Conservation (phyloP, 2,888 invertebrate species). For the Chrysomela aeneicollis region DNA sequence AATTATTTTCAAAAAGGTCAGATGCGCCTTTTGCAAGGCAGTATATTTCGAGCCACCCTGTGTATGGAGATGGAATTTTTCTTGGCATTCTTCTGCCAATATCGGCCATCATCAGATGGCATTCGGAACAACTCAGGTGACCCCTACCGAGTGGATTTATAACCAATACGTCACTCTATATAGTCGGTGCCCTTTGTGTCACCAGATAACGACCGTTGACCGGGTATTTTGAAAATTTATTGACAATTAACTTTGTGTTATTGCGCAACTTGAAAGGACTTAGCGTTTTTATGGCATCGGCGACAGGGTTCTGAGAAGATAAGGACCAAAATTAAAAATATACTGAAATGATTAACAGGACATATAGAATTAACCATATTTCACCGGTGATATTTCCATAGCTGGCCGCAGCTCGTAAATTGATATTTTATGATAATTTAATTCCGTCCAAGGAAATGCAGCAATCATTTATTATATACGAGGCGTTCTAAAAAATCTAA, state of each 20-base stretch:
- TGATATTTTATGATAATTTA: neutral
- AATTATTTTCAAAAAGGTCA: no score
- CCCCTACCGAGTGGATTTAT: constrained; percentile 5
- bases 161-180: constrained; percentile 52
- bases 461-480: no score
- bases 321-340: constrained; percentile 19
- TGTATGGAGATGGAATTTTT: neutral
- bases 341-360: neutral
- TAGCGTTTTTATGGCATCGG: constrained; percentile 28
- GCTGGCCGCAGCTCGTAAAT: neutral
- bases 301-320: constrained; percentile 23
- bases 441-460: neutral
- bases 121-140: neutral
- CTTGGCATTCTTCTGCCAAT: neutral
- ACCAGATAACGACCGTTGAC: constrained; percentile 53
- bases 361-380: neutral
- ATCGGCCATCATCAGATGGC: neutral
- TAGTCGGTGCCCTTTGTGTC: constrained; percentile 54
- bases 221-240: constrained; percentile 57
- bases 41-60: neutral
- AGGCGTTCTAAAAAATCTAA: no score
- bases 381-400: constrained; percentile 2
- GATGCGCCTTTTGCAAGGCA: no score
- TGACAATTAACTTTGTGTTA: constrained; percentile 53
- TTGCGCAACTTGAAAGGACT: constrained; percentile 41